Evolutionary conservation across 2,113 vertebrate species (phyloP).

Genomic region (Donacobius atricapilla): DNA sequence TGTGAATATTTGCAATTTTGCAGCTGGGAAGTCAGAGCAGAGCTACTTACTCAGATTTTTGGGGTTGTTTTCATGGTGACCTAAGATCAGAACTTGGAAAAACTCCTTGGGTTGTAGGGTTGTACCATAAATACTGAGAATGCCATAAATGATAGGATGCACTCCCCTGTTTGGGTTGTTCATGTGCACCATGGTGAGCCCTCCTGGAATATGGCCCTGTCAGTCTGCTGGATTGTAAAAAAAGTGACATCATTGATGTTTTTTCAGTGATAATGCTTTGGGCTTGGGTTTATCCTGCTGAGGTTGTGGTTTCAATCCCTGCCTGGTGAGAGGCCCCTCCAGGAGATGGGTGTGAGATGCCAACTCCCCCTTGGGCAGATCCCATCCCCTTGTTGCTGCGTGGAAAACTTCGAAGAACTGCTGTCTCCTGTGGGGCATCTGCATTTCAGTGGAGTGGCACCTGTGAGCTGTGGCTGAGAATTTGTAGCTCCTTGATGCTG

Average conservation of each 20-base stretch:
- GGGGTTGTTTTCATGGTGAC: not conserved
- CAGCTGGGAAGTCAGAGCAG: not conserved
- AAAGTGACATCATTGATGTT: not conserved
- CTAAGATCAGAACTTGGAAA: not conserved
- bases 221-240: not conserved
- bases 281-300: accelerated
- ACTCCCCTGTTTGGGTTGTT: not conserved
- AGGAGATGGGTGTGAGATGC: not conserved
- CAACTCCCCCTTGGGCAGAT: not conserved
- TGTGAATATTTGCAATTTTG: not conserved
- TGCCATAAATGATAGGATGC: not conserved
- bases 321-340: not conserved
- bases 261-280: not conserved
- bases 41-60: not conserved
- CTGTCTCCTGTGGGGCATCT: not conserved
- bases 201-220: not conserved
- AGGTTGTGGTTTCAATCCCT: not conserved
- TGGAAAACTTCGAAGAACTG: not conserved
- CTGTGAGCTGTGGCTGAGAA: not conserved
- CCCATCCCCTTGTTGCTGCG: accelerated
- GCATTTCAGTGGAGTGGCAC: accelerated
- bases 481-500: not conserved
- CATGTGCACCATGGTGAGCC: not conserved
- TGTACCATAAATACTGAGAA: not conserved
- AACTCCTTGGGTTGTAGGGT: not conserved